Base-by-base conservation (phyloP, 1,140 invertebrate genomes). In the Calliopsis andreniformis region DNA sequence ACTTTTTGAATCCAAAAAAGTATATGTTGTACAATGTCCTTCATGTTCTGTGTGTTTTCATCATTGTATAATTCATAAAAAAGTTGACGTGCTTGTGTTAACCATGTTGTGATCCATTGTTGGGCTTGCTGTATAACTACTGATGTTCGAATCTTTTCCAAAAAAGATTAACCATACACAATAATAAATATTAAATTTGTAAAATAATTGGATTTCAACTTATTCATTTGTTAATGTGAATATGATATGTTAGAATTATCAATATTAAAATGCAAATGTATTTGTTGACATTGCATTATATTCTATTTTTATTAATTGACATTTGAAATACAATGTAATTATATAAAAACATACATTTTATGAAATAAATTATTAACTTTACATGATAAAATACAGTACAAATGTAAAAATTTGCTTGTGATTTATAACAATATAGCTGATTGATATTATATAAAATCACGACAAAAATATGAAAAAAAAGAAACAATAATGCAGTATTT, bases 41-140 rank as follows among this genome's bases (percentile, higher is more conserved):
- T 92, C 0, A 90, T 28, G 69, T 92, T 84, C 75, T 88, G 84
- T 2, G 79, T 68, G 49, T 89, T 85, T 28, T 90, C 85, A 58
- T 90, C 89, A 39, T 91, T 87, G 75, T 76, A 89, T n/a, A 89
- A 47, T 80, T 89, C 83, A 30, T 88, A 75, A 20, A 93, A 42
- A 30, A 89, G 61, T 58, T 87, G 80, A 68, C 82, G 89, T 56
- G 86, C 76, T 45, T 90, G 83, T 28, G 86, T 61, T 10, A 92
- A 80, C 73, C 88, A 91, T 55, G 86, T 75, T 5, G 78, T 43
- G 10, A 92, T 49, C 62, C 89, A 76, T 79, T 91, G 88, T 80
- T 92, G 92, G 49, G 87, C 87, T 72, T 93, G 90, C 53, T 91
- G 89, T 25, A 78, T 83, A 35, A 83, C 71, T 70, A 91, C 53